phyloP scores from a whole-genome alignment of 2,797 vertebrate genomes.

The Lagodon rhomboides region DNA sequence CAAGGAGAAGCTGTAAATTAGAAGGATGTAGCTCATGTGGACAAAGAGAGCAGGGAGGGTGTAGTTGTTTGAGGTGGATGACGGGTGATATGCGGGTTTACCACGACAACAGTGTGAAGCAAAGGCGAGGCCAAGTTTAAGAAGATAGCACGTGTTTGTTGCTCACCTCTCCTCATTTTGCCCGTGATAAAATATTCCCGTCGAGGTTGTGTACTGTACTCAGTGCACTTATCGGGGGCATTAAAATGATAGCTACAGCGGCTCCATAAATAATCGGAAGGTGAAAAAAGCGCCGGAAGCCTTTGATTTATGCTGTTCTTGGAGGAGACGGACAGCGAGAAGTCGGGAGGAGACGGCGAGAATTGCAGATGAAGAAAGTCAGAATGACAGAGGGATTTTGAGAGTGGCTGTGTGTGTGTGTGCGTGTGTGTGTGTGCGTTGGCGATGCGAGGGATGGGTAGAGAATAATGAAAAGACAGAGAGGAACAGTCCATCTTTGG shows the following conservation, averaged over 20 bases:
- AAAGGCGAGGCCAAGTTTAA: slow-evolving; percentile 30
- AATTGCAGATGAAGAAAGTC: slow-evolving; percentile 66
- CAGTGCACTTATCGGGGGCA: slow-evolving; percentile 60
- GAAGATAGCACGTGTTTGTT: slow-evolving; percentile 33
- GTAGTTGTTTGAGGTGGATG: neutral
- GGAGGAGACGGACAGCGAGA: slow-evolving; percentile 58
- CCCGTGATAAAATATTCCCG: slow-evolving; percentile 60
- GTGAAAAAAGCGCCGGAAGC: slow-evolving; percentile 48
- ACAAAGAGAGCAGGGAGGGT: neutral
- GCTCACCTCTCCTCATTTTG: slow-evolving; percentile 45
- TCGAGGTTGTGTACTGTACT: slow-evolving; percentile 62
- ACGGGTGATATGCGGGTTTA: neutral
- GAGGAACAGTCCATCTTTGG: slow-evolving; percentile 40
- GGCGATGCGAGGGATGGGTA: slow-evolving; percentile 42
- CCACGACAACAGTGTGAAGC: neutral
- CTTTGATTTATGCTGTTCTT: slow-evolving; percentile 64
- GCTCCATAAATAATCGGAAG: slow-evolving; percentile 69
- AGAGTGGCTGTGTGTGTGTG: slow-evolving; percentile 8
- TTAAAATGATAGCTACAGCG: slow-evolving; percentile 61
- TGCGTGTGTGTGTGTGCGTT: slow-evolving; percentile 17
- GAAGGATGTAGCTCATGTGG: neutral
- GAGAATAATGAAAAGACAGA: slow-evolving; percentile 60
- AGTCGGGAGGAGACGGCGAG: slow-evolving; percentile 32
- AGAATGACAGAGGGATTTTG: slow-evolving; percentile 48
- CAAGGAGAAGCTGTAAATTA: neutral